Evolutionary conservation across 2,797 vertebrate species (phyloP), one percentile per base, ranked within the genome.

Genomic region (Eleutherodactylus coqui): DNA sequence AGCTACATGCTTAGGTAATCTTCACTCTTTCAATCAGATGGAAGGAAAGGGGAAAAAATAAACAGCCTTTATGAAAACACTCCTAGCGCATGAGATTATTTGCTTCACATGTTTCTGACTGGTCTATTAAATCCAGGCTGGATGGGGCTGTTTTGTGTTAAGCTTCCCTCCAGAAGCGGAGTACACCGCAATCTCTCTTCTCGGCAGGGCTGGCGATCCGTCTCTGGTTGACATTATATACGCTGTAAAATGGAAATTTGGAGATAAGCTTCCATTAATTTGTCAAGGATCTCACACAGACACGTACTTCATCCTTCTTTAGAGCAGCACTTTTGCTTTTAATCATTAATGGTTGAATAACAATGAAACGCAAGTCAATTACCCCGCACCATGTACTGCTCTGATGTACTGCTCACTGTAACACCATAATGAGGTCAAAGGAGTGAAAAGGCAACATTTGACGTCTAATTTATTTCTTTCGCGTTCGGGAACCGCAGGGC

Each of bases 181-280:
- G 32, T 55, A 16, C 32, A 58, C 45, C 41, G 7, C 55, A 82
- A 34, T 75, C 85, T 64, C 64, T 73, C 17, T 45, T 43, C 51
- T 41, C 41, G 9, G 79, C 19, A 10, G 24, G 55, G 62, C 73
- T 16, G 45, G 62, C 34, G 24, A 69, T 73, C 64, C 69, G 43
- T 77, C 43, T 67, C 45, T 76, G 6, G 58, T 47, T 86, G 85
- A 86, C 85, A 86, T 86, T 64, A 82, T 55, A 67, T 53, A 75
- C 45, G 17, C 78, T 76, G 85, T 86, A 86, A 82, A 67, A 86
- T 73, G 76, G 77, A 82, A 86, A 73, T 86, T 82, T 82, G 9
- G 32, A 82, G 85, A 86, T 86, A 86, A 86, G 85, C 58, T 10
- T 82, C 79, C 79, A 86, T 86, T 86, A 82, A 86, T 86, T 82